phyloP scores from a whole-genome alignment of 2,113 vertebrate species.

The Ctenodactylus gundi region DNA sequence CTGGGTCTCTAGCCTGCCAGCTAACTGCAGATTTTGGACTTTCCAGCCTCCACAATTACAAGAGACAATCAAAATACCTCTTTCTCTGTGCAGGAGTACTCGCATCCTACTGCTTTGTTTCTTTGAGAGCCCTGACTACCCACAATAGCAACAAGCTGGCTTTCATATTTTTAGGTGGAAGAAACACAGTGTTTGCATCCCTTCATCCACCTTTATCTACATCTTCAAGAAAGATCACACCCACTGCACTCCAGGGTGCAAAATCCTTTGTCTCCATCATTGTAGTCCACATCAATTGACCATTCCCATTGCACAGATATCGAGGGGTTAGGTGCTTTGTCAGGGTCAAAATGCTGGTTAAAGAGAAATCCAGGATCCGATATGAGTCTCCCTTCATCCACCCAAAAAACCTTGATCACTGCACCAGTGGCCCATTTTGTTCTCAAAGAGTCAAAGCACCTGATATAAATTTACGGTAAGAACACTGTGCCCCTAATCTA shows the following conservation, averaged over 20 bases:
- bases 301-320: background rate
- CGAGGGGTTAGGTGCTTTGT: background rate
- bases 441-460: background rate
- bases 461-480: background rate
- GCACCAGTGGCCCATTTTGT: background rate
- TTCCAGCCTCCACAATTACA: background rate
- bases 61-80: background rate
- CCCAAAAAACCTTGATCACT: background rate
- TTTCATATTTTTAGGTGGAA: background rate
- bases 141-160: accelerated
- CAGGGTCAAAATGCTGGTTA: background rate
- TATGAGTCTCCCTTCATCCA: background rate
- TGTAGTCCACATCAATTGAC: background rate
- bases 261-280: background rate
- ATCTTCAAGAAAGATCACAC: background rate
- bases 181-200: background rate
- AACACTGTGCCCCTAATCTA: background rate
- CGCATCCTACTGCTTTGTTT: background rate
- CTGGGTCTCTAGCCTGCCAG: background rate
- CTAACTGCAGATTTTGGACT: background rate
- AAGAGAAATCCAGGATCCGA: background rate
- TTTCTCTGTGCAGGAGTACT: background rate
- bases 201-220: background rate
- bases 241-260: background rate
- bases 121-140: background rate